These are phyloP conservation scores for Apodemus sylvaticus DNA, from an alignment of 2,113 vertebrate species.

Conservation along the genomic window DNA sequence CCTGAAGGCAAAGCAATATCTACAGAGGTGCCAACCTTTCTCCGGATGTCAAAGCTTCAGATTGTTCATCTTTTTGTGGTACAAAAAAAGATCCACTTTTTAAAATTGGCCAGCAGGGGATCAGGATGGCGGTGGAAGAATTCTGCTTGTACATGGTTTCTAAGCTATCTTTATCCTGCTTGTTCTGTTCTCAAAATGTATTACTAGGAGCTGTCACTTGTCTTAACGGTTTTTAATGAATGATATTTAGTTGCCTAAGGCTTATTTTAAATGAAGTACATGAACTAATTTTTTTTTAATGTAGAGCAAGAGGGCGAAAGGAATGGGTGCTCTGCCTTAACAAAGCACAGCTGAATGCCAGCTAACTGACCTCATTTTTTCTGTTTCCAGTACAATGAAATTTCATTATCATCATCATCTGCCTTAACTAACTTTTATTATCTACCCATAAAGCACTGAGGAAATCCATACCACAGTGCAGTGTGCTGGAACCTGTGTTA, in stretches of 20 bases:
- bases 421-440: constrained; percentile 70
- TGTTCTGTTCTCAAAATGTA: constrained; percentile 67
- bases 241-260: constrained; percentile 76
- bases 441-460: constrained; percentile 54
- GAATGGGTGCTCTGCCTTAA: constrained; percentile 48
- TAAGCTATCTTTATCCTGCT: constrained; percentile 68
- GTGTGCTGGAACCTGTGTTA: constrained; percentile 41
- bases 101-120: constrained; percentile 66
- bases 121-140: constrained; percentile 62
- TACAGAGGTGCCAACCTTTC: constrained; percentile 43
- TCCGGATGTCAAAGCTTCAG: constrained; percentile 38
- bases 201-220: constrained; percentile 72
- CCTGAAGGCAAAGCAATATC: constrained; percentile 34
- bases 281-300: constrained; percentile 34
- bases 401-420: constrained; percentile 73
- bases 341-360: constrained; percentile 60
- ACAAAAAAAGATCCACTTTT: constrained; percentile 58
- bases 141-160: constrained; percentile 57
- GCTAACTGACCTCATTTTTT: constrained; percentile 73
- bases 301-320: constrained; percentile 33
- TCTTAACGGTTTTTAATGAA: constrained; percentile 77
- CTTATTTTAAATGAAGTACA: constrained; percentile 58
- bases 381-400: constrained; percentile 68
- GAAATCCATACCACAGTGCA: neutral
- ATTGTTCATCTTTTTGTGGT: constrained; percentile 67